Conservation (phyloP, 2,113 vertebrate species). For the Gadus macrocephalus region DNA sequence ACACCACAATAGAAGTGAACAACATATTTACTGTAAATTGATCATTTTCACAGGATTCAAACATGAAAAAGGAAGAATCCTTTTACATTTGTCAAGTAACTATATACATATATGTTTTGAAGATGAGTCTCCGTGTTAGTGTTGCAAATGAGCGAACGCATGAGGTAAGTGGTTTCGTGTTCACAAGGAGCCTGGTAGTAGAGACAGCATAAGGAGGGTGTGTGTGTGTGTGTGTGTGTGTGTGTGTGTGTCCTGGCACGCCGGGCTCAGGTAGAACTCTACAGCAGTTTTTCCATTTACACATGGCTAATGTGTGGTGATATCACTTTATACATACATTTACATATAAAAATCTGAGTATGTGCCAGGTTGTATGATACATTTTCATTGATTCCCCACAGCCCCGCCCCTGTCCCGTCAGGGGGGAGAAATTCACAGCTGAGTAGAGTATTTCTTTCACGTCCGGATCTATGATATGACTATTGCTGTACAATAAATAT, state of each 20-base stretch:
- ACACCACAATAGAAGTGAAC: slow-evolving; percentile 47
- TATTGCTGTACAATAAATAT: slow-evolving; percentile 72
- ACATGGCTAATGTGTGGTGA: background rate
- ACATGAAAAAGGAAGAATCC: slow-evolving; percentile 63
- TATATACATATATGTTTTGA: slow-evolving; percentile 59
- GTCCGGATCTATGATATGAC: slow-evolving; percentile 50
- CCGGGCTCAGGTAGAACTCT: slow-evolving; percentile 14
- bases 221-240: no score
- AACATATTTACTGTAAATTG: slow-evolving; percentile 53
- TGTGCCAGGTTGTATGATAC: no score
- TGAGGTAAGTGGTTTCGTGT: slow-evolving; percentile 69
- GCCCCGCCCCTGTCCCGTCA: background rate
- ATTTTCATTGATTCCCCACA: no score
- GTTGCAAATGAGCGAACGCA: slow-evolving; percentile 63
- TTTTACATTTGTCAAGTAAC: slow-evolving; percentile 66
- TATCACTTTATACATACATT: no score
- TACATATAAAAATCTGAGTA: no score
- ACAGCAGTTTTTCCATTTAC: background rate
- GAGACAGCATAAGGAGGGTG: slow-evolving; percentile 34
- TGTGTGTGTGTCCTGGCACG: no score
- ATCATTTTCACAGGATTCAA: slow-evolving; percentile 59
- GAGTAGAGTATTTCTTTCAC: slow-evolving; percentile 36
- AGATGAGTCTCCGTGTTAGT: slow-evolving; percentile 62
- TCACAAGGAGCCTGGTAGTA: slow-evolving; percentile 62
- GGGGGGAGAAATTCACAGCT: slow-evolving; percentile 42